These are phyloP conservation scores for Probaryconus sp. DNA, from an alignment of 1,140 invertebrate genomes.

Conservation along the genomic window DNA sequence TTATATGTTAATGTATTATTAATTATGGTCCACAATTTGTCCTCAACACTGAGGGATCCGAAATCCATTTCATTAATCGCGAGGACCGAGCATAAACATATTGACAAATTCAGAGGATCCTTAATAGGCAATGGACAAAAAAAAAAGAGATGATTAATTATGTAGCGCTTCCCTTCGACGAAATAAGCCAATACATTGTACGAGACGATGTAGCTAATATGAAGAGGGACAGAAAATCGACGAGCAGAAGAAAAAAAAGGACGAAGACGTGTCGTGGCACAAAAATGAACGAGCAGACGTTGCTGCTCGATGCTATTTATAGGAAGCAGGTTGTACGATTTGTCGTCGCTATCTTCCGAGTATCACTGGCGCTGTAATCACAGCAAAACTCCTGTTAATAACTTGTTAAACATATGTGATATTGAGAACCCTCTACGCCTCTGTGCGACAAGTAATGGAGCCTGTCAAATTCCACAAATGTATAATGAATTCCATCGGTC, in stretches of 20 bases:
- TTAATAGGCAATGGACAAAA: no score
- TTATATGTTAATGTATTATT: conserved; percentile 48
- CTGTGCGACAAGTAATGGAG: conserved; percentile 28
- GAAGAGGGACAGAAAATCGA: no score
- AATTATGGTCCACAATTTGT: conserved; percentile 39
- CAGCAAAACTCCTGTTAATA: conserved; percentile 31
- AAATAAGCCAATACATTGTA: no score
- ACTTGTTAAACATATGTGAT: conserved; percentile 35
- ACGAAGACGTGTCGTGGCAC: conserved; percentile 17
- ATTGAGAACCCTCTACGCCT: no score
- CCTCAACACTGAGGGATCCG: conserved; percentile 16
- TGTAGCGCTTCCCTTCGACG: no score
- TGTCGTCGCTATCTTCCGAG: conserved; percentile 33
- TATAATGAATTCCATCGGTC: conserved; percentile 12
- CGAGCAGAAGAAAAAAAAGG: conserved; percentile 10
- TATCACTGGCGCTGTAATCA: conserved; percentile 31
- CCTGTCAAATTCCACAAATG: conserved; percentile 28
- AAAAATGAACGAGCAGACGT: conserved; percentile 3
- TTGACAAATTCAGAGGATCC: no score
- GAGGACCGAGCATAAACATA: no score
- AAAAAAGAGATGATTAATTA: no score
- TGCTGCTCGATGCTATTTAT: conserved; percentile 44
- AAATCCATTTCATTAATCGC: no score
- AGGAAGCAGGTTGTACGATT: conserved; percentile 52
- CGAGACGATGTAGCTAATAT: no score